A percentile compares a stretch with the other conserved stretches of the same genome.
Evolutionary conservation across 2,797 vertebrate species (phyloP).

Genomic region (Fistularia tabacaria): DNA sequence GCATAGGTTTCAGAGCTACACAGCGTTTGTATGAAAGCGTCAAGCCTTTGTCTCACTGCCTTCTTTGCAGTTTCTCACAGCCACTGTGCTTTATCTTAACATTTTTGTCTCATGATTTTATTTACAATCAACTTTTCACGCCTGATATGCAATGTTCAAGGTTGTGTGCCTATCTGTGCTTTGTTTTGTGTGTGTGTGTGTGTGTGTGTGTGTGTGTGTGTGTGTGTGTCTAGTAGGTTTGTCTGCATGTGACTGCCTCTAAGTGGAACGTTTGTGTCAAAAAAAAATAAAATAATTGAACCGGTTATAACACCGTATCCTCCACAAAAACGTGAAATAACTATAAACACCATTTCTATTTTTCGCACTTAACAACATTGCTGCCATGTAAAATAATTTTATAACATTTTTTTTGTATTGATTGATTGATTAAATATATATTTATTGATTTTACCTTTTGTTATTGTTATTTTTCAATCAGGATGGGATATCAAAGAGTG

Average conservation of each 20-base stretch:
- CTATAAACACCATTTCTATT: constrained; percentile 5
- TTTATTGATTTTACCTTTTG: no score
- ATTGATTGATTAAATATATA: no score
- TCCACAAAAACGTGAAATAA: constrained; percentile 1
- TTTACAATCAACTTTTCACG: constrained; percentile 13
- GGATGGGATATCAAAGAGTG: background rate
- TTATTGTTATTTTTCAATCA: background rate
- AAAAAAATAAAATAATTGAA: constrained; percentile 9
- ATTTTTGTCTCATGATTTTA: constrained; percentile 24
- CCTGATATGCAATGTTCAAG: constrained; percentile 38
- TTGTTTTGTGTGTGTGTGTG: background rate
- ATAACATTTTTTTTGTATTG: no score
- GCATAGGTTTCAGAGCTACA: no score
- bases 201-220: constrained; percentile 5
- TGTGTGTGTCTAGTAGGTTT: constrained; percentile 8
- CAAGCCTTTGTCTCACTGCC: no score
- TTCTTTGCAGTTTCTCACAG: no score
- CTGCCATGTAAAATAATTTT: no score
- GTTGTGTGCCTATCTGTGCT: constrained; percentile 12
- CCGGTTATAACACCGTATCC: constrained; percentile 3
- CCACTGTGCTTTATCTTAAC: constrained; percentile 15
- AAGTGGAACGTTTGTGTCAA: constrained; percentile 27
- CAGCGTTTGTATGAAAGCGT: no score
- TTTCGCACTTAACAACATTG: no score
- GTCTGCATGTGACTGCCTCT: constrained; percentile 46